These are phyloP conservation scores for Notodonta dromedarius DNA, from an alignment of 2,888 invertebrate species.

Conservation along the genomic window DNA sequence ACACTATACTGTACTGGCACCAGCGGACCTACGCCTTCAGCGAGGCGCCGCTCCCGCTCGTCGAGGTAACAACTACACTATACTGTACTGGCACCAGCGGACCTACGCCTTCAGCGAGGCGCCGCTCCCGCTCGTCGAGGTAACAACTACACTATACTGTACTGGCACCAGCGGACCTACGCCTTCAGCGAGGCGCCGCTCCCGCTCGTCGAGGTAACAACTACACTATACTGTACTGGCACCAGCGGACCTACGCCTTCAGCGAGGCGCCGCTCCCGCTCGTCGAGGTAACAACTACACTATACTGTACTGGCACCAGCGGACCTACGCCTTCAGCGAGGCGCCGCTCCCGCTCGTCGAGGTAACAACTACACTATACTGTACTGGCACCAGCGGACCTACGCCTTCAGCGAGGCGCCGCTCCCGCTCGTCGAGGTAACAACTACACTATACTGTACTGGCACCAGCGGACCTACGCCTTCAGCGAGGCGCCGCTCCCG, in stretches of 20 bases:
- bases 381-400: constrained; percentile 99
- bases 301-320: constrained; percentile 95
- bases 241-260: constrained; percentile 98
- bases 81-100: constrained; percentile 97
- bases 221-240: constrained; percentile 88
- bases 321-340: constrained; percentile 99
- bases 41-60: constrained; percentile 96
- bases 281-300: constrained; percentile 86
- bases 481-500: constrained; percentile 97
- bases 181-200: constrained; percentile 98
- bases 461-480: constrained; percentile 99
- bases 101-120: constrained; percentile 99
- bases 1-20: constrained; percentile 91
- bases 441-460: constrained; percentile 80
- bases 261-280: constrained; percentile 98
- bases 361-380: constrained; percentile 54
- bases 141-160: constrained; percentile 38
- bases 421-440: constrained; percentile 94
- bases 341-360: constrained; percentile 97
- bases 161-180: constrained; percentile 99
- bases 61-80: constrained; percentile 85
- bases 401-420: constrained; percentile 98
- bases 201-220: constrained; percentile 92
- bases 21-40: constrained; percentile 99
- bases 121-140: constrained; percentile 96